Evolutionary conservation across 2,888 invertebrate species (phyloP), one percentile per base, ranked within the genome.

Genomic region (Serripes groenlandicus): DNA sequence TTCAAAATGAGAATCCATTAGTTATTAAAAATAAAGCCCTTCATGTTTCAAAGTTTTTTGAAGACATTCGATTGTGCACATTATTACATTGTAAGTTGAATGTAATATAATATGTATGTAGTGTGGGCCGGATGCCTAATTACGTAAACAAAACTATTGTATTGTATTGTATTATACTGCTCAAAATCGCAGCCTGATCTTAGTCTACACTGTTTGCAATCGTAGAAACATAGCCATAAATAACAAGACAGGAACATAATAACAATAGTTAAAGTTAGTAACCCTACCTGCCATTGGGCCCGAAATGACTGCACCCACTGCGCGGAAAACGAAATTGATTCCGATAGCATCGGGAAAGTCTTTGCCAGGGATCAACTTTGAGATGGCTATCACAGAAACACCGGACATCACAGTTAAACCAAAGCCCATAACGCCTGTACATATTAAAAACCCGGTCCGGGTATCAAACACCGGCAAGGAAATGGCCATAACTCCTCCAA

Each of bases 291-390:
- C 70, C 9, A 70, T 21, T 32, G 70, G 70, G 11, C 70, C 70
- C 15, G 70, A 70, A 15, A 70, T 49, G 18, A 70, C 54, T 1
- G 70, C 32, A 5, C 70, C 70, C 9, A 52, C 32, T 32, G 54
- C 70, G 32, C 54, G 52, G 23, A 70, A 52, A 11, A 70, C 9
- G 49, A 54, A 54, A n/a, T 54, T 54, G 32, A 70, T 52, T 30
- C 70, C 70, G 32, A 70, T 70, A 32, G 54, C 70, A 32, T 54
- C 54, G 23, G 70, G 54, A 70, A 70, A 70, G 54, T 70, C 70
- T 32, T 54, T 70, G 15, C 26, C 34, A 7, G 52, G 32, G 11
- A 70, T 42, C 15, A 70, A 32, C 30, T 70, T 34, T n/a, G 54
- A 54, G 2, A 70, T 70, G 54, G n/a, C 32, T 23, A 54, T 32